Evolutionary conservation across 1,140 invertebrate genomes (phyloP).

Genomic region (Microvelia longipes): DNA sequence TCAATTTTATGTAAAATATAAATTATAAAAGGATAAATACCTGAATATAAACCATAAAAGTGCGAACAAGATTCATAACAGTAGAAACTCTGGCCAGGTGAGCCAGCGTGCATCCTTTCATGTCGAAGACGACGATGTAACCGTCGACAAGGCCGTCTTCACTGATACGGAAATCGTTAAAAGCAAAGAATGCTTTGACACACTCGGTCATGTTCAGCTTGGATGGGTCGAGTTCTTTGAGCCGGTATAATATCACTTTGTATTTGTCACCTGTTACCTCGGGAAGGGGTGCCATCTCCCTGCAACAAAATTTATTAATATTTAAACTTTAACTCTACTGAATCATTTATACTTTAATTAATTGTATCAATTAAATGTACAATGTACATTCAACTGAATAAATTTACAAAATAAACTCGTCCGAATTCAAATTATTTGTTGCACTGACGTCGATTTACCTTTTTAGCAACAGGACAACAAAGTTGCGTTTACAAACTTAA

Average conservation of each 20-base stretch:
- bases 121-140: slow-evolving; percentile 47
- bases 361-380: not conserved
- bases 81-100: slow-evolving; percentile 39
- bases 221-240: slow-evolving; percentile 40
- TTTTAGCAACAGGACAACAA: too few relatives aligned
- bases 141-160: slow-evolving; percentile 44
- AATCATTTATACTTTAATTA: too few relatives aligned
- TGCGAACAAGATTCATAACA: slow-evolving; percentile 37
- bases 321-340: too few relatives aligned
- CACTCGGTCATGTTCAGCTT: slow-evolving; percentile 42
- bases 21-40: slow-evolving; percentile 25
- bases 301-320: slow-evolving; percentile 17
- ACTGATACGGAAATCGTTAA: slow-evolving; percentile 42
- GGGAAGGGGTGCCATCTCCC: slow-evolving; percentile 29
- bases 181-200: slow-evolving; percentile 45
- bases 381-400: not conserved
- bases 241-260: slow-evolving; percentile 39
- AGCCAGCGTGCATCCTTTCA: slow-evolving; percentile 43
- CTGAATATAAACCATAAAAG: slow-evolving; percentile 49
- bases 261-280: slow-evolving; percentile 42
- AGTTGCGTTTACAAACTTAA: too few relatives aligned
- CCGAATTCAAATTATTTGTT: too few relatives aligned
- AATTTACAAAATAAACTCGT: not conserved
- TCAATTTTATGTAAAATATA: too few relatives aligned
- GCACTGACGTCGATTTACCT: too few relatives aligned